phyloP scores from a whole-genome alignment of 1,140 invertebrate genomes.

The Parasteatoda tepidariorum region DNA sequence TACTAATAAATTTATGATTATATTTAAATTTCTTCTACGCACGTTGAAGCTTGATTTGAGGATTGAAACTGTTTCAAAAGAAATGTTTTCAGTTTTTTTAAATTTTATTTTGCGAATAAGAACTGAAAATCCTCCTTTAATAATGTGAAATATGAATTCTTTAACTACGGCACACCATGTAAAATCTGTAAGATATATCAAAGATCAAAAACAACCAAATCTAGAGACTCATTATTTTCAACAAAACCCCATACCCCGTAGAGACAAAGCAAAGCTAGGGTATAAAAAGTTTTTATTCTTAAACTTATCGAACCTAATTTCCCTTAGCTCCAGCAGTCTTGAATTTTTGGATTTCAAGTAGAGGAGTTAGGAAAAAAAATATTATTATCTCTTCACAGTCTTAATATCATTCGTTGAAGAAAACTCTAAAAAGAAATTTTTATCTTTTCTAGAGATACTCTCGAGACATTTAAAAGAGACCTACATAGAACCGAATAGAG shows the following conservation, averaged over 20 bases:
- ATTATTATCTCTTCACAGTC: not conserved
- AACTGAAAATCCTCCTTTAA: conserved; percentile 46
- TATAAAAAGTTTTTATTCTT: conserved; percentile 18
- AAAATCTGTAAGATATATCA: conserved; percentile 2
- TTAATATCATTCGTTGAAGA: not conserved
- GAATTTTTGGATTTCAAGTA: conserved; percentile 47
- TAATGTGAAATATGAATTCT: conserved; percentile 53
- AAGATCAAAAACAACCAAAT: conserved; percentile 31
- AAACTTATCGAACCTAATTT: conserved; percentile 39
- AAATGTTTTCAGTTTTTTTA: not conserved
- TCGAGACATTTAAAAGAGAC: conserved; percentile 11
- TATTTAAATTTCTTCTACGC: not conserved
- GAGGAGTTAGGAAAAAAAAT: conserved; percentile 34
- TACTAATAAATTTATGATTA: not conserved
- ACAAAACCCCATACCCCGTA: conserved; percentile 26
- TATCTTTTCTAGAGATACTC: conserved; percentile 8
- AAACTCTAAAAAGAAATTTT: conserved; percentile 18
- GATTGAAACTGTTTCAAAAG: conserved; percentile 8
- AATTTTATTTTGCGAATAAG: not conserved
- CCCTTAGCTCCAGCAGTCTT: not conserved
- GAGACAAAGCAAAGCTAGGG: not conserved
- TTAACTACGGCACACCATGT: conserved; percentile 10
- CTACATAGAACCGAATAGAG: not conserved
- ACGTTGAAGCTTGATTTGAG: not conserved
- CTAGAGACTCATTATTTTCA: conserved; percentile 49